These are phyloP conservation scores for Megathymus violae DNA, from an alignment of 1,140 invertebrate genomes.

Conservation along the genomic window DNA sequence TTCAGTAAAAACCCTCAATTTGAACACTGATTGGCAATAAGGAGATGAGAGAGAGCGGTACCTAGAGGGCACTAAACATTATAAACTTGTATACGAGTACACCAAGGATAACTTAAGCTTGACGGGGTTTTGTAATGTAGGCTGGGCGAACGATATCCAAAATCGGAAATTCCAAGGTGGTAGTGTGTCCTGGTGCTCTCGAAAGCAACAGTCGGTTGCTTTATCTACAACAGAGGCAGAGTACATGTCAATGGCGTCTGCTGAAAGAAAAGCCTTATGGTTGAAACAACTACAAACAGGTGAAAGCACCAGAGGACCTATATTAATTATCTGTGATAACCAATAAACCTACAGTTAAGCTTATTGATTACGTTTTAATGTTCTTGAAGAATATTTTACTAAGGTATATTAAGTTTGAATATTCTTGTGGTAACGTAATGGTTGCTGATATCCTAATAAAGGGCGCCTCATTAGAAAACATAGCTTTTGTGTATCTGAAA, in stretches of 20 bases:
- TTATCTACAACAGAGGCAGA: conserved; percentile 59
- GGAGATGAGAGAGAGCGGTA: conserved; percentile 45
- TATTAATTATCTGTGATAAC: conserved; percentile 38
- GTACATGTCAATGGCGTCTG: conserved; percentile 39
- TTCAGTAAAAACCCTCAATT: conserved; percentile 40
- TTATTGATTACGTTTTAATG: conserved; percentile 58
- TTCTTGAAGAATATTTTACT: conserved; percentile 44
- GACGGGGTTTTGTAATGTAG: conserved; percentile 53
- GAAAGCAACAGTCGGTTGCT: conserved; percentile 57
- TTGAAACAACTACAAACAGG: conserved; percentile 33
- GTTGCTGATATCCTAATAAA: conserved; percentile 42
- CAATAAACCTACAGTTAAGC: conserved; percentile 46
- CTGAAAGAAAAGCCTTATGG: conserved; percentile 42
- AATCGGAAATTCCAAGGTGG: conserved; percentile 47
- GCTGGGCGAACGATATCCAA: conserved; percentile 40
- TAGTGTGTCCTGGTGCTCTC: conserved; percentile 55
- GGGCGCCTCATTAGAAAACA: conserved; percentile 35
- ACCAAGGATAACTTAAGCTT: conserved; percentile 39
- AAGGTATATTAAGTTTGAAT: conserved; percentile 36
- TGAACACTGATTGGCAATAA: conserved; percentile 48
- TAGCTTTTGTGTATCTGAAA: conserved; percentile 35
- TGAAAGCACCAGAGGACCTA: neutral
- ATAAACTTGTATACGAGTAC: conserved; percentile 37
- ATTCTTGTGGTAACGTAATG: conserved; percentile 29
- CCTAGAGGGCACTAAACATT: conserved; percentile 38